Evolutionary conservation across 2,113 vertebrate species (phyloP).

Genomic region (Nothoprocta pentlandii): DNA sequence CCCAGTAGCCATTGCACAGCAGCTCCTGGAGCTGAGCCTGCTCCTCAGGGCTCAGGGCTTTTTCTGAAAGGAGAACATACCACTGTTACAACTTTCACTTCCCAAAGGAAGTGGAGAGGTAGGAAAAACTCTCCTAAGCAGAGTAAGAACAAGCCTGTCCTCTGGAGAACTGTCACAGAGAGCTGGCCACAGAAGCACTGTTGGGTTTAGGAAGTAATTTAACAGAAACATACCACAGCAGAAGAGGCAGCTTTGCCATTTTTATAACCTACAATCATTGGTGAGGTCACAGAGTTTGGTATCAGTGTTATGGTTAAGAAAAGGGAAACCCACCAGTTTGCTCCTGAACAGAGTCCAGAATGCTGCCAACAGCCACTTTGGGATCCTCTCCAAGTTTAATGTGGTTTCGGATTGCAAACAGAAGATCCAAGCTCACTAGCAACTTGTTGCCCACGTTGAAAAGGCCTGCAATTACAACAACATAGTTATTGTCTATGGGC

Average conservation of each 20-base stretch:
- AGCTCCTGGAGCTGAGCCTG: conserved; percentile 87
- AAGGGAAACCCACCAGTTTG: conserved; percentile 82
- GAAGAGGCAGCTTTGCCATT: background rate
- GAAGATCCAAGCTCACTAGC: conserved; percentile 93
- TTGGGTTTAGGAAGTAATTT: background rate
- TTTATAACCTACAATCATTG: background rate
- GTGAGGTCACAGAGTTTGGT: background rate
- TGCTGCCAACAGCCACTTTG: conserved; percentile 75
- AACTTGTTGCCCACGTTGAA: conserved; percentile 96
- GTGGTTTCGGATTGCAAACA: conserved; percentile 90
- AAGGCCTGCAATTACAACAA: conserved; percentile 84
- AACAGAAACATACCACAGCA: background rate
- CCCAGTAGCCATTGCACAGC: conserved; percentile 95
- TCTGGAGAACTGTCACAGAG: background rate
- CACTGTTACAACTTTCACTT: background rate
- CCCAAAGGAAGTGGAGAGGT: background rate
- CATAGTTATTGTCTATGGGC: background rate
- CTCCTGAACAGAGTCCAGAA: conserved; percentile 86
- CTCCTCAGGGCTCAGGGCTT: conserved; percentile 82
- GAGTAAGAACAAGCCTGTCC: background rate
- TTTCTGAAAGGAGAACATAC: conserved; percentile 80
- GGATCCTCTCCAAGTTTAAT: conserved; percentile 91
- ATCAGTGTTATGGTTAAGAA: background rate
- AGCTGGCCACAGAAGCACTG: background rate
- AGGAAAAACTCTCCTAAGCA: background rate